Base-by-base conservation (phyloP, 2,797 vertebrate species). In the Etheostoma perlongum region DNA sequence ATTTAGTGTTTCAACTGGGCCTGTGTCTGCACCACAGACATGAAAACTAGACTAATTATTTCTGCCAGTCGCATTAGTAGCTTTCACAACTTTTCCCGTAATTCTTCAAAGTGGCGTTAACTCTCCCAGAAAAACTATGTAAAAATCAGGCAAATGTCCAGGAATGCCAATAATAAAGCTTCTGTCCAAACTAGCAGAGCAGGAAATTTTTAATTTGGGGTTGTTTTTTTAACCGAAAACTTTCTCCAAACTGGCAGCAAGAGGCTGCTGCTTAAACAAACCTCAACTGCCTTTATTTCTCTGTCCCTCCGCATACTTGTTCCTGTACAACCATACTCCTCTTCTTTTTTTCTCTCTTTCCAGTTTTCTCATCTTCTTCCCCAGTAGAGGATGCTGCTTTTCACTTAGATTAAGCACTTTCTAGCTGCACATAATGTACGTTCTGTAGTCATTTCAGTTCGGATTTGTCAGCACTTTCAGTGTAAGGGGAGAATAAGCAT, bases 181-280 rank as follows among this genome's bases (percentile, higher is more conserved):
- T 73, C 58, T 61, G 48, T 66, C 65, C 55, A 72, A 70, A 75
- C 58, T 48, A 61, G 44, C 48, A 64, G 60, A 84, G 60, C 69
- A 76, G 58, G n/a, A 81, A 55, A 83, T 76, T 52, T 23, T 64
- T 75, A 78, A 60, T 76, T 77, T 78, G 19, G 47, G 42, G 58
- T 44, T 15, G 5, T 44, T 44, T 44, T 12, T 60, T 71, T 33
- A 46, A 65, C 19, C 19, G 14, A n/a, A 9, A 15, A 62, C 16
- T 36, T 55, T 15, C 68, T 76, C 63, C 54, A 66, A 80, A 65
- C 49, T 76, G 65, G 55, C 61, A 59, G 46, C 30, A 21, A 30
- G n/a, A 70, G 47, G 4, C 49, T 52, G 47, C 60, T 66, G 60
- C 44, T 52, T 62, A 10, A 78, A 42, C 44, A 59, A 53, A 44